Evolutionary conservation across 2,888 invertebrate species (phyloP).

Genomic region (Acanthoscelides obtectus): DNA sequence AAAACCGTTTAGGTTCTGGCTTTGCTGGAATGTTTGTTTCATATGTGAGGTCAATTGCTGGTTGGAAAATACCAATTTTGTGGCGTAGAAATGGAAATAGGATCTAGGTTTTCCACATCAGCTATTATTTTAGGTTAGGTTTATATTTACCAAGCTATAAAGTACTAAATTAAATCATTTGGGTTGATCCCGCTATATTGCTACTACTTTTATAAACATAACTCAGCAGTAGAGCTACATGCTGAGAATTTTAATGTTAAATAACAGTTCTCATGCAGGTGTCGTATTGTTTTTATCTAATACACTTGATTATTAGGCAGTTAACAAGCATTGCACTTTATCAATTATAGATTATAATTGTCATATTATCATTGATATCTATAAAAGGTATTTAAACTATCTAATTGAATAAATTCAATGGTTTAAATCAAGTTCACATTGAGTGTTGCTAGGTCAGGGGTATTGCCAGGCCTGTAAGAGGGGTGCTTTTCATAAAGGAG

Average conservation of each 20-base stretch:
- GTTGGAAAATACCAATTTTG: background rate
- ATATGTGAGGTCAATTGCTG: background rate
- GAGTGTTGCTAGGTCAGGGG: no score
- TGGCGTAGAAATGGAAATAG: background rate
- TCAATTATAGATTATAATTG: background rate
- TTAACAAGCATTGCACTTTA: no score
- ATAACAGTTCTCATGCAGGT: background rate
- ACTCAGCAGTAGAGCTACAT: background rate
- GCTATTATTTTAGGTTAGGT: background rate
- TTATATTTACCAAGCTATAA: background rate
- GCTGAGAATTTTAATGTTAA: background rate
- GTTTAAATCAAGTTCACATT: background rate
- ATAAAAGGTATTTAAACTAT: background rate
- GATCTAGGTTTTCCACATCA: background rate
- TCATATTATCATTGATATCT: background rate
- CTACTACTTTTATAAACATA: background rate
- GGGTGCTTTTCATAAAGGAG: no score
- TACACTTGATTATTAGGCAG: background rate
- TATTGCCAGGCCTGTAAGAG: no score
- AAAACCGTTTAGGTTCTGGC: background rate
- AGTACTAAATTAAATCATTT: background rate
- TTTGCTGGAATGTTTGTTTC: background rate
- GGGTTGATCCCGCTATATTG: background rate
- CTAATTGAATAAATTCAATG: background rate
- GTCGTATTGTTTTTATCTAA: background rate